Evolutionary conservation across 2,113 vertebrate species (phyloP).

Genomic region (Gymnobelideus leadbeateri): DNA sequence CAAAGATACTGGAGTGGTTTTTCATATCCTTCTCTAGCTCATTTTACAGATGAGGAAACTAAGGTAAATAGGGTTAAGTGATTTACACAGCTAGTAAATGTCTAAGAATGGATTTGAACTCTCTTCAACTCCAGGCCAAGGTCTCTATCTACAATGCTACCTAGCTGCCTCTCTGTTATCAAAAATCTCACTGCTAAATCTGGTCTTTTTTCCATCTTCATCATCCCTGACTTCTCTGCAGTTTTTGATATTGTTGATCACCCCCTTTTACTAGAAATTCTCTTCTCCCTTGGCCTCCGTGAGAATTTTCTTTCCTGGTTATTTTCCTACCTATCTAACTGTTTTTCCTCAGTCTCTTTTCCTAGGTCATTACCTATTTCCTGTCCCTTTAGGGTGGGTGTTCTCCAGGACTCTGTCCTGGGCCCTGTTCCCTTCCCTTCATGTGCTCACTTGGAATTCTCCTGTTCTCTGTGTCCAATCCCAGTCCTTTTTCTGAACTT

Average conservation of each 20-base stretch:
- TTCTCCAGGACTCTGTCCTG: not conserved
- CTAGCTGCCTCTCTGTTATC: not conserved
- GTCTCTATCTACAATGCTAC: not conserved
- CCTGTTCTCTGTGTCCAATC: not conserved
- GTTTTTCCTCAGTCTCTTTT: not conserved
- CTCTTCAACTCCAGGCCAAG: not conserved
- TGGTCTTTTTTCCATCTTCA: not conserved
- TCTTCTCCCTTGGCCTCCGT: not conserved
- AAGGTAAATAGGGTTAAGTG: not conserved
- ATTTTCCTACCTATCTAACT: not conserved
- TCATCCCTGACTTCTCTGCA: not conserved
- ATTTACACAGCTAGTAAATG: not conserved
- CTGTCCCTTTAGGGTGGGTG: not conserved
- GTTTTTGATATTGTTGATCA: not conserved
- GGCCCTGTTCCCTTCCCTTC: not conserved
- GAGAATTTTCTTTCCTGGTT: not conserved
- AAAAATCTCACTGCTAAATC: not conserved
- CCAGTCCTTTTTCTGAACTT: not conserved
- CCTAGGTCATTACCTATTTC: not conserved
- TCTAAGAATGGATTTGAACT: not conserved
- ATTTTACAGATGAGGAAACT: too few relatives aligned
- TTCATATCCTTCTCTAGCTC: too few relatives aligned
- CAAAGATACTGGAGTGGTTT: too few relatives aligned
- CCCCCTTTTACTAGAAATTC: not conserved
- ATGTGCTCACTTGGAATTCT: not conserved